A percentile compares a stretch with the other conserved stretches of the same genome.
Conservation (phyloP, 2,797 vertebrate species). For the Paedocypris micromegethes region DNA sequence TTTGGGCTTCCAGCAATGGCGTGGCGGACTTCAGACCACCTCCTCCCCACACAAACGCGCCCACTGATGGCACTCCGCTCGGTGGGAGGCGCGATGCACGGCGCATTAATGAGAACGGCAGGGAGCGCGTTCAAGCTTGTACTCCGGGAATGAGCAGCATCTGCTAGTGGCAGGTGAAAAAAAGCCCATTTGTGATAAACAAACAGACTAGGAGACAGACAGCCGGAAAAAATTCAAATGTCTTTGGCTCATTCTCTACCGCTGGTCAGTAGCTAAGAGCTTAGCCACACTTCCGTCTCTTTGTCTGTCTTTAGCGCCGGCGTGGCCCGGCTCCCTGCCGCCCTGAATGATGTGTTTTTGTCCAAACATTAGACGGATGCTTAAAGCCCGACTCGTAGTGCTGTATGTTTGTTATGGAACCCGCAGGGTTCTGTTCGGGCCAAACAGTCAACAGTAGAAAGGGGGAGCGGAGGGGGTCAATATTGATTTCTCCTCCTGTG, state of each 20-base stretch:
- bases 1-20: constrained; percentile 65
- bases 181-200: constrained; percentile 68
- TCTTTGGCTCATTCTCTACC: constrained; percentile 18
- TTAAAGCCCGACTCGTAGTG: constrained; percentile 28
- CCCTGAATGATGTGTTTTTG: constrained; percentile 25
- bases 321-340: background rate
- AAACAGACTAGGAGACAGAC: constrained; percentile 54
- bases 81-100: constrained; percentile 51
- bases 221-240: constrained; percentile 27
- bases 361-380: constrained; percentile 30
- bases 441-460: constrained; percentile 36
- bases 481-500: constrained; percentile 61
- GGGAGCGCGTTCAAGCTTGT: constrained; percentile 62
- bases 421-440: constrained; percentile 40
- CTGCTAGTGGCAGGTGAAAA: constrained; percentile 60
- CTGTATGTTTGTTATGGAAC: constrained; percentile 33
- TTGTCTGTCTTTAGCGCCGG: background rate
- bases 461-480: constrained; percentile 30
- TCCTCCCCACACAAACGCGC: constrained; percentile 22
- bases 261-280: constrained; percentile 12
- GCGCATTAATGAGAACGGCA: constrained; percentile 63
- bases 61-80: constrained; percentile 56
- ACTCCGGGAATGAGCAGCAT: constrained; percentile 66
- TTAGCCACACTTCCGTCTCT: background rate
- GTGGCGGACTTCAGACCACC: constrained; percentile 51